Percentiles rank a stretch among this genome's conserved stretches.
Evolutionary conservation across 2,888 invertebrate genomes (phyloP).

Genomic region (Podabrus alpinus): DNA sequence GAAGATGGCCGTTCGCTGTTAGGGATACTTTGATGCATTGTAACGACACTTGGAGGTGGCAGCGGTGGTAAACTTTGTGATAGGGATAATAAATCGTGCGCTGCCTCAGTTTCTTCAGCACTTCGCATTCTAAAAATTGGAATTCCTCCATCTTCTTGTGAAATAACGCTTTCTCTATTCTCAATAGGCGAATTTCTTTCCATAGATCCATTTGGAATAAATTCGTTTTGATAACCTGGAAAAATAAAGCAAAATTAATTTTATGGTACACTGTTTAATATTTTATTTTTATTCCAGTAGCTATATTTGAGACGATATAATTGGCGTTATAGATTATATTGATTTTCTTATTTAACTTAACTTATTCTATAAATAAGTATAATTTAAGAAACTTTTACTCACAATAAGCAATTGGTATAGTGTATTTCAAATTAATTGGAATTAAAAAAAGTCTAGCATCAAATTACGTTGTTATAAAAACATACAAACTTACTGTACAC

Average conservation of each 20-base stretch:
- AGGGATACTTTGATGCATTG: constrained; percentile 62
- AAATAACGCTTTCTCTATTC: constrained; percentile 30
- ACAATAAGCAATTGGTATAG: background rate
- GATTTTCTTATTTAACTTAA: background rate
- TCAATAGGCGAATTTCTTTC: constrained; percentile 26
- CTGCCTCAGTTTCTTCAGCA: constrained; percentile 87
- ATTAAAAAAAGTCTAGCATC: too few relatives aligned
- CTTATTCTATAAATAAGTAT: background rate
- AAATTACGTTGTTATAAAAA: too few relatives aligned
- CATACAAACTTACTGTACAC: too few relatives aligned
- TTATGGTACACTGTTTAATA: background rate
- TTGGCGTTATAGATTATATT: background rate
- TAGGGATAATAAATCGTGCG: constrained; percentile 77
- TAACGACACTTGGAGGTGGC: constrained; percentile 70
- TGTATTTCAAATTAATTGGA: too few relatives aligned
- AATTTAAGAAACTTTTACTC: background rate
- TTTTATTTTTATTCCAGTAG: too few relatives aligned
- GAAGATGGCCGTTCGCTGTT: constrained; percentile 48
- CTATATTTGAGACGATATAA: background rate
- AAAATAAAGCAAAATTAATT: background rate
- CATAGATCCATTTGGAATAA: constrained; percentile 42
- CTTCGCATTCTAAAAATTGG: constrained; percentile 60
- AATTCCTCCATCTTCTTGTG: constrained; percentile 44
- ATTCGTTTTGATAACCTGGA: constrained; percentile 45
- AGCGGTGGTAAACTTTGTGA: constrained; percentile 79